Conservation (phyloP, 2,113 vertebrate genomes). For the Callopanchax toddi region DNA sequence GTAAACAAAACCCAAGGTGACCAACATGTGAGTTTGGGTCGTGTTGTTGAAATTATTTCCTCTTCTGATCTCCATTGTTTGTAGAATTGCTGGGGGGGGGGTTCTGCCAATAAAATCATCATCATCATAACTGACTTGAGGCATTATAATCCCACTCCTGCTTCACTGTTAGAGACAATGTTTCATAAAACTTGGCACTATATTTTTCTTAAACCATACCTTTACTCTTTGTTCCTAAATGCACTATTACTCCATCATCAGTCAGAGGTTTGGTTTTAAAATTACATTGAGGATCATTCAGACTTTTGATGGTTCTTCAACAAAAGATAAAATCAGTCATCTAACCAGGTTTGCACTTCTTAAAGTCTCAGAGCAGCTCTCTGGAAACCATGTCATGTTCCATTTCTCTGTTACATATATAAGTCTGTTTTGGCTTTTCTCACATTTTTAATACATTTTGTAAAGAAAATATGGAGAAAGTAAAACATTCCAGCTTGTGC, state of each 20-base stretch:
- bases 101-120: no score
- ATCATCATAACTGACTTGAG: no score
- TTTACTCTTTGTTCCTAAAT: not conserved
- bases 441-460: not conserved
- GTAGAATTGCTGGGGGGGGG: no score
- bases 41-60: not conserved
- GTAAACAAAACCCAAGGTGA: no score
- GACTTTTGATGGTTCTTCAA: not conserved
- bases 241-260: not conserved
- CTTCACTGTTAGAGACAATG: not conserved
- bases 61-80: not conserved
- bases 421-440: not conserved
- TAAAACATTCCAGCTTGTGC: no score
- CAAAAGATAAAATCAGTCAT: not conserved
- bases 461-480: not conserved
- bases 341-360: not conserved
- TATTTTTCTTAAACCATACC: no score
- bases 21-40: no score
- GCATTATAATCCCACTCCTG: no score
- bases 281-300: not conserved
- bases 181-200: not conserved
- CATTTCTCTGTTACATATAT: no score
- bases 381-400: not conserved
- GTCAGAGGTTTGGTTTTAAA: not conserved
- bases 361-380: not conserved